phyloP scores from a whole-genome alignment of 2,797 vertebrate genomes.

The Micropoecilia bifurca region DNA sequence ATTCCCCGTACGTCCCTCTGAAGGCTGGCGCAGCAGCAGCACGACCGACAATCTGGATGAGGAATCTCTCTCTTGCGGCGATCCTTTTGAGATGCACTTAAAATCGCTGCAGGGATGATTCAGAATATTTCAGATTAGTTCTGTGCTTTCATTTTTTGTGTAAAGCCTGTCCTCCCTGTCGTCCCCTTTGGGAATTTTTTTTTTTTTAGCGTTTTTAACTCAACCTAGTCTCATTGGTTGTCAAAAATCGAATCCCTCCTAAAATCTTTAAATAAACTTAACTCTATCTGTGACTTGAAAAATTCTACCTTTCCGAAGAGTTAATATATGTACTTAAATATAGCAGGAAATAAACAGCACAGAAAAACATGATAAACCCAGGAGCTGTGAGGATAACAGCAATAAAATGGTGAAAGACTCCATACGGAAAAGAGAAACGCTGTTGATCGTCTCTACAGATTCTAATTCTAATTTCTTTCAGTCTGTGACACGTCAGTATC shows the following conservation, averaged over 20 bases:
- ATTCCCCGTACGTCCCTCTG: conserved; percentile 46
- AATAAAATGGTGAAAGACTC: not conserved
- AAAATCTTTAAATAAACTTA: not conserved
- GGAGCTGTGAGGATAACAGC: not conserved
- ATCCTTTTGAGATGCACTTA: conserved; percentile 67
- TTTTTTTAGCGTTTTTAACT: not conserved
- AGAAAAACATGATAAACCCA: not conserved
- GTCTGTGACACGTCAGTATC: conserved; percentile 62
- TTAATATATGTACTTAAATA: not conserved
- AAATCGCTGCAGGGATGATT: conserved; percentile 56
- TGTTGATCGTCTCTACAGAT: not conserved
- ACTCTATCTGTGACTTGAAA: not conserved
- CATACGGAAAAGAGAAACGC: not conserved
- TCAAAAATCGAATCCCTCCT: not conserved
- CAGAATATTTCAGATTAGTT: conserved; percentile 51
- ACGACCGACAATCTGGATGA: conserved; percentile 58
- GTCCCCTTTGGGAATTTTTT: not conserved
- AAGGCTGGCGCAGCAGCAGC: conserved; percentile 59
- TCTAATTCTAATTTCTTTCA: conserved; percentile 42
- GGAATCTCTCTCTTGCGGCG: conserved; percentile 59
- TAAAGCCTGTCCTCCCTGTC: not conserved
- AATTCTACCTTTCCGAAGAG: not conserved
- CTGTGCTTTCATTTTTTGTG: conserved; percentile 3
- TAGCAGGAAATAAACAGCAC: not conserved
- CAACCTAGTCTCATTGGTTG: not conserved